Base-by-base conservation (phyloP, 2,888 invertebrate genomes). In the Laothoe populi region DNA sequence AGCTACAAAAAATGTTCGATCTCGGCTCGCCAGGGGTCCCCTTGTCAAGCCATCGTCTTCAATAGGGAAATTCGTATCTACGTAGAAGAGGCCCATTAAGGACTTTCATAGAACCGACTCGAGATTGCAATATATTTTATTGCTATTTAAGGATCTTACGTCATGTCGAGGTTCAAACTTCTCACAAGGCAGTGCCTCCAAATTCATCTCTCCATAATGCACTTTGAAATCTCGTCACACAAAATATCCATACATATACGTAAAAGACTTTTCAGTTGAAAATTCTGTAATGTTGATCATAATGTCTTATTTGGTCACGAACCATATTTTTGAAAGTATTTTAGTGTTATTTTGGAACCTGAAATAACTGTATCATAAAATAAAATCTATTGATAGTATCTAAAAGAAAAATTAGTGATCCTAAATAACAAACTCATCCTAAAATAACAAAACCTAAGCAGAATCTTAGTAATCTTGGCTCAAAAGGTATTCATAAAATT, bases 1-100 rank as follows among this genome's bases (percentile, higher is more conserved):
- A 82, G 78, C 72, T 76, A 78, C 75, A 78, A 81, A 81, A 80
- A 82, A 81, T 72, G 79, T 77, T 70, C 63, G 71, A 61, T 66
- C 69, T 73, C 66, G 59, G 69, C 71, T 75, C 61, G 66, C 69
- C 57, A 38, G 63, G 66, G 65, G 66, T 69, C 74, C 80, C 81
- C 79, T 78, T 72, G 72, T 71, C 73, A 70, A 71, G 60, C 70
- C 64, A 61, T 24, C 26, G 57, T 48, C 70, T 63, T 79, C 81
- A 81, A 79, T 78, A 75, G 73, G 73, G 75, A 78, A 78, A 78
- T 78, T 70, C 69, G 73, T 71, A 72, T 69, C 78, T 68, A 72
- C 70, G 72, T 77, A 77, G 72, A 68, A 70, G 70, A 73, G 75
- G 67, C 70, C 75, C 75, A 81, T 80, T 80, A 83, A 74, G 73